A percentile compares a stretch with the other conserved stretches of the same genome.
phyloP scores from a whole-genome alignment of 2,113 vertebrate species.

The Ammodytes marinus region DNA sequence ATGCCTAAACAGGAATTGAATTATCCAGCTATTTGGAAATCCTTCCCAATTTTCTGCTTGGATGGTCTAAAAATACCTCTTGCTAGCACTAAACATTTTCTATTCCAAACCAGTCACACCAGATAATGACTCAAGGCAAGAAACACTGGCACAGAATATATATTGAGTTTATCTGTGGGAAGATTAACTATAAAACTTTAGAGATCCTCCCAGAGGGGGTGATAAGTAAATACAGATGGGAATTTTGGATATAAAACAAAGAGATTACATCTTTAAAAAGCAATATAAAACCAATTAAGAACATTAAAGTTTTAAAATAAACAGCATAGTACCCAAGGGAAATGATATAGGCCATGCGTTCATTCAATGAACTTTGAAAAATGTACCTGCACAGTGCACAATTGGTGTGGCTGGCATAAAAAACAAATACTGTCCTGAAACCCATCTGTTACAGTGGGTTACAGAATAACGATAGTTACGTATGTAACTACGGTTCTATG shows the following conservation, averaged over 20 bases:
- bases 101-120: neutral
- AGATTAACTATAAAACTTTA: slow-evolving; percentile 11
- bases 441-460: neutral
- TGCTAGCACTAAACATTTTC: neutral
- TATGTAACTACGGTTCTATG: too few relatives aligned
- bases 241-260: neutral
- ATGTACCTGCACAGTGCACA: neutral
- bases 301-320: neutral
- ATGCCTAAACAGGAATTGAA: neutral
- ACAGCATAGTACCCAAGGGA: neutral
- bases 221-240: neutral
- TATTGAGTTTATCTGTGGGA: neutral
- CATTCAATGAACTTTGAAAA: neutral
- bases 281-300: neutral
- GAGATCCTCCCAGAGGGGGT: neutral
- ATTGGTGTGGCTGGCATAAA: neutral
- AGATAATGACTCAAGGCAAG: neutral
- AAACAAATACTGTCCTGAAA: neutral
- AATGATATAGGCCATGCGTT: neutral
- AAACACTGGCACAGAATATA: neutral
- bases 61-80: neutral
- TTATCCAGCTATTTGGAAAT: slow-evolving; percentile 1
- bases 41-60: neutral
- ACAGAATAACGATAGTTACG: too few relatives aligned
- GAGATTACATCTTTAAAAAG: neutral